These are phyloP conservation scores for Corticium candelabrum DNA, from an alignment of 37 sponge, comb jelly and placozoan species.

Conservation along the genomic window DNA sequence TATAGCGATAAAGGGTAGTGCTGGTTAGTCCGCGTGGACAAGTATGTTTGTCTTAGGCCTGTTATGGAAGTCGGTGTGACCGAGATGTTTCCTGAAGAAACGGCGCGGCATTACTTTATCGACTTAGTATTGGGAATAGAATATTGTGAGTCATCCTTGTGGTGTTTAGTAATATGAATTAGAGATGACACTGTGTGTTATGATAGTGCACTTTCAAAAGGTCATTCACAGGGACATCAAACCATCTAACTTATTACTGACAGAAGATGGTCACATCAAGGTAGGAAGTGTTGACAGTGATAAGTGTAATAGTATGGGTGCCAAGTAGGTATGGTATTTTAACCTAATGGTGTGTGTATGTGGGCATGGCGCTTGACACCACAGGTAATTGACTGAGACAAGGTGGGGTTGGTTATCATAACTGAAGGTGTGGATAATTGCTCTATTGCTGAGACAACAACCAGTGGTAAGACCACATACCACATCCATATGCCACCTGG, in stretches of 20 bases:
- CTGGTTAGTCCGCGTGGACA: too few species aligned
- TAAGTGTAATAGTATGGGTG: too few species aligned
- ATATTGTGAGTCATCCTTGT: constrained; percentile 48
- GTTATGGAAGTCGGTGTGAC: constrained; percentile 15
- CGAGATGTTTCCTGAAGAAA: constrained; percentile 44
- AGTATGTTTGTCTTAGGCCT: not conserved
- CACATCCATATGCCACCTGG: too few species aligned
- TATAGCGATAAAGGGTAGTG: too few species aligned
- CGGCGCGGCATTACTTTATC: constrained; percentile 56
- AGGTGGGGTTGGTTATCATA: too few species aligned
- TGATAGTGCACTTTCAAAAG: not conserved
- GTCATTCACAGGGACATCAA: not conserved
- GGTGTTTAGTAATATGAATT: not conserved
- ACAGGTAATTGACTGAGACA: too few species aligned
- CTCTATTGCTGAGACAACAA: too few species aligned
- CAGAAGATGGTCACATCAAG: constrained; percentile 2
- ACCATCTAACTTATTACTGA: not conserved
- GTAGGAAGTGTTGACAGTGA: not conserved
- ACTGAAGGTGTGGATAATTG: too few species aligned
- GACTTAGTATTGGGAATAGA: constrained; percentile 74
- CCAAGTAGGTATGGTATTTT: too few species aligned
- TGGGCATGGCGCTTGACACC: too few species aligned
- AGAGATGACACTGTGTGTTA: not conserved
- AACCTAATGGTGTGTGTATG: too few species aligned
- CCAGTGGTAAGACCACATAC: too few species aligned